phyloP scores from a whole-genome alignment of 2,797 vertebrate genomes.

The Pyrrhura leucotis region DNA sequence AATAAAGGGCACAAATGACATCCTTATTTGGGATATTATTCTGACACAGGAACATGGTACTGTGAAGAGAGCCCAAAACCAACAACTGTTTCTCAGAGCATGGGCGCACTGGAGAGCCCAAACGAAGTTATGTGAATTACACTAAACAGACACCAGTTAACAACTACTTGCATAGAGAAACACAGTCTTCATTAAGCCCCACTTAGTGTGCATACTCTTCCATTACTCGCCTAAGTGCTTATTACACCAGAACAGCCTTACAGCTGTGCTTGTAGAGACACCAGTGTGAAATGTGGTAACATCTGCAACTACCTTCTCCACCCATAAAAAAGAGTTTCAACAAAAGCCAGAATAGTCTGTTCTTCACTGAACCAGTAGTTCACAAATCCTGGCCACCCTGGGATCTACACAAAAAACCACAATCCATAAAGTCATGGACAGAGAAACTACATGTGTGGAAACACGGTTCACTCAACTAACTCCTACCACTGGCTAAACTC shows the following conservation, averaged over 20 bases:
- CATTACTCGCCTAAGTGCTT: background rate
- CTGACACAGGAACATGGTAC: background rate
- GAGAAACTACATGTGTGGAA: background rate
- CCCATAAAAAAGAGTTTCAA: background rate
- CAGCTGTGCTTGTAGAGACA: background rate
- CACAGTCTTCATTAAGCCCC: background rate
- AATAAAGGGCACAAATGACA: background rate
- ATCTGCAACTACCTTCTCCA: background rate
- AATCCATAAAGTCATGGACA: background rate
- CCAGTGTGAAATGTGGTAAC: background rate
- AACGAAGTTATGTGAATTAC: background rate
- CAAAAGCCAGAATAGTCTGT: background rate
- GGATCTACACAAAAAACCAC: background rate
- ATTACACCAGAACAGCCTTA: background rate
- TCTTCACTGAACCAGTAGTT: background rate
- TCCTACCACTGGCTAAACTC: background rate
- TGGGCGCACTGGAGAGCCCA: background rate
- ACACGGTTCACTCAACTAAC: background rate
- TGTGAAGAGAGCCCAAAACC: background rate
- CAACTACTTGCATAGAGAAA: background rate
- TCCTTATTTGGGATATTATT: constrained; percentile 1
- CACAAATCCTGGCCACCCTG: background rate
- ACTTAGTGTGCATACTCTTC: background rate
- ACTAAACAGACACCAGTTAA: background rate
- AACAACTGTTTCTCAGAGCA: background rate